These are phyloP conservation scores for Nysson spinosus DNA, from an alignment of 2,888 invertebrate genomes.

Conservation along the genomic window DNA sequence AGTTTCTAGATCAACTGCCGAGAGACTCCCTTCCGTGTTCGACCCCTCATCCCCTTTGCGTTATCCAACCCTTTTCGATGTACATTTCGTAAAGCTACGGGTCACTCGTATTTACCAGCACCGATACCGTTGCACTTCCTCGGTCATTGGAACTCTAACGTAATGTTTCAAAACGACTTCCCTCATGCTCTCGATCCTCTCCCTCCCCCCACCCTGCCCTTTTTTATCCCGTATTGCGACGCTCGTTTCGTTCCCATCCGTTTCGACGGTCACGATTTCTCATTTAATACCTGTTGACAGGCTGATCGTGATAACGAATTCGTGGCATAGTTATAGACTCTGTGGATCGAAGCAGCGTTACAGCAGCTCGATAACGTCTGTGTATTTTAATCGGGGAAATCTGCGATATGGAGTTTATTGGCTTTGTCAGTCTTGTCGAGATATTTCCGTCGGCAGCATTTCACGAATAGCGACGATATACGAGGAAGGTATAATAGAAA, in stretches of 20 bases:
- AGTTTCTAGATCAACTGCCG: constrained; percentile 55
- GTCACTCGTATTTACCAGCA: constrained; percentile 33
- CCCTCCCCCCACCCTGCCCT: neutral
- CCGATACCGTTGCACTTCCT: constrained; percentile 14
- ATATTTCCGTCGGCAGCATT: too few species aligned
- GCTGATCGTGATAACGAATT: constrained; percentile 43
- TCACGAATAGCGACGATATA: neutral
- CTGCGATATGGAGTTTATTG: constrained; percentile 5
- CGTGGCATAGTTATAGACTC: constrained; percentile 36
- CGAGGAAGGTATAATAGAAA: neutral
- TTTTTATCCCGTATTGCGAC: neutral
- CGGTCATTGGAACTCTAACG: neutral
- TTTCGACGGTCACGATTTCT: constrained; percentile 25
- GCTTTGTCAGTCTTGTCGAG: constrained; percentile 3
- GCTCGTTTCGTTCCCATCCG: constrained; percentile 11
- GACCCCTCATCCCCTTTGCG: constrained; percentile 2
- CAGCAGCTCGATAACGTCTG: constrained; percentile 31
- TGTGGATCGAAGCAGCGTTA: constrained; percentile 24
- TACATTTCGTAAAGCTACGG: constrained; percentile 13
- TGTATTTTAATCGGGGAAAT: constrained; percentile 3
- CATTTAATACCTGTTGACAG: constrained; percentile 47
- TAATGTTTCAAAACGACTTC: constrained; percentile 17
- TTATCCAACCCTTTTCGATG: constrained; percentile 16
- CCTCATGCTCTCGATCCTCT: constrained; percentile 4
- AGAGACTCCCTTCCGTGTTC: constrained; percentile 14